phyloP scores from a whole-genome alignment of 2,888 invertebrate genomes.

The Ptychoptera contaminata region DNA sequence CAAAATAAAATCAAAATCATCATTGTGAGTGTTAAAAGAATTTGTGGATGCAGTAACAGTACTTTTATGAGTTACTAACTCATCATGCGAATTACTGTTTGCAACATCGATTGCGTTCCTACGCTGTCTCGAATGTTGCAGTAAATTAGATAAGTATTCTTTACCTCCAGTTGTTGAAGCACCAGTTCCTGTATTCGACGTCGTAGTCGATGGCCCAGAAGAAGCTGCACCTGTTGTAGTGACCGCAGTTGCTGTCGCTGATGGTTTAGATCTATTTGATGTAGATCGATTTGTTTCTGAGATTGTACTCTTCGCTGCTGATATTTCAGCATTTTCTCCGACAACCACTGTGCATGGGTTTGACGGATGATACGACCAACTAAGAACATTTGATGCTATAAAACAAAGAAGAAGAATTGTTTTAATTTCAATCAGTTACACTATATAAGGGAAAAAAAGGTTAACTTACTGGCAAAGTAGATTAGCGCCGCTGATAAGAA shows the following conservation, averaged over 20 bases:
- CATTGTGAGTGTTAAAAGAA: conserved; percentile 3
- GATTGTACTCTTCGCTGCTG: conserved; percentile 52
- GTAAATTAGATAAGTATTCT: conserved; percentile 3
- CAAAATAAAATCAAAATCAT: too few relatives aligned
- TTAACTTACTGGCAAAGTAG: conserved; percentile 65
- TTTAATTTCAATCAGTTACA: background rate
- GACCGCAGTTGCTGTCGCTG: conserved; percentile 34
- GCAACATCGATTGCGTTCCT: conserved; percentile 2
- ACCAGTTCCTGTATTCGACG: background rate
- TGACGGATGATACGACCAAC: conserved; percentile 71
- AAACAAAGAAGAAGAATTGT: conserved; percentile 12
- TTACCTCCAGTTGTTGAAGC: conserved; percentile 28
- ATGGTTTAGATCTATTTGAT: conserved; percentile 45
- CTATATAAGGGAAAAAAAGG: background rate
- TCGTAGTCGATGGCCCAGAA: conserved; percentile 22
- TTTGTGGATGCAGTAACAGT: background rate
- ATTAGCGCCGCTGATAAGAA: conserved; percentile 68
- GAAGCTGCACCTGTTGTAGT: conserved; percentile 33
- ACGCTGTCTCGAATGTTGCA: background rate
- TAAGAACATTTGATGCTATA: conserved; percentile 65
- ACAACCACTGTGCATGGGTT: conserved; percentile 74
- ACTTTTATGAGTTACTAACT: background rate
- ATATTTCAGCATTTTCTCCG: conserved; percentile 55
- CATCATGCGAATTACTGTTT: conserved; percentile 7
- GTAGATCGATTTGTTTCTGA: conserved; percentile 57